Percentiles rank a stretch among this genome's conserved stretches.
phyloP scores from a whole-genome alignment of 2,888 invertebrate genomes.

The Baccha elongata region DNA sequence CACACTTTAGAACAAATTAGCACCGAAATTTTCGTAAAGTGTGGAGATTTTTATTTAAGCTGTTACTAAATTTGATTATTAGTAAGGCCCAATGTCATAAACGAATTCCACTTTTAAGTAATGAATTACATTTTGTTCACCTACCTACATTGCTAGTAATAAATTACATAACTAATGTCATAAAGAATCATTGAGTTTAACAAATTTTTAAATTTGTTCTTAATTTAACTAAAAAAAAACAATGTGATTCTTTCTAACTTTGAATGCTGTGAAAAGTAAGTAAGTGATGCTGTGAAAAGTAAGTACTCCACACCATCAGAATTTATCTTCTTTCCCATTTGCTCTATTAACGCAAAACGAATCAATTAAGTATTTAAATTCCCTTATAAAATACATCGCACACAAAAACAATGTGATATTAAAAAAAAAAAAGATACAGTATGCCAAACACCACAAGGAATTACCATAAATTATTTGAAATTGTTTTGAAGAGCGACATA shows the following conservation, averaged over 20 bases:
- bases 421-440: constrained; percentile 15
- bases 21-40: no score
- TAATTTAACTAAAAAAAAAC: background rate
- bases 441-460: constrained; percentile 31
- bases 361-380: constrained; percentile 70
- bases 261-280: no score
- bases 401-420: background rate
- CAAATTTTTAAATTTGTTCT: background rate
- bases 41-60: no score
- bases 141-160: no score
- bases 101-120: no score
- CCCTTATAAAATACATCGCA: constrained; percentile 15
- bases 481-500: constrained; percentile 77
- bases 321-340: constrained; percentile 1
- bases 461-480: constrained; percentile 74
- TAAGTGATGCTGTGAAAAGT: no score
- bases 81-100: no score
- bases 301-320: background rate
- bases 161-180: background rate
- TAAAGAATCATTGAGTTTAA: background rate
- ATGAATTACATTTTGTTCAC: no score
- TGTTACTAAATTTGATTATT: no score
- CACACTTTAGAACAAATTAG: no score
- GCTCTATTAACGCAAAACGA: constrained; percentile 69
- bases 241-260: background rate